Percentiles rank a stretch among this genome's conserved stretches.
Evolutionary conservation across 2,113 vertebrate genomes (phyloP).

Genomic region (Ifrita kowaldi): DNA sequence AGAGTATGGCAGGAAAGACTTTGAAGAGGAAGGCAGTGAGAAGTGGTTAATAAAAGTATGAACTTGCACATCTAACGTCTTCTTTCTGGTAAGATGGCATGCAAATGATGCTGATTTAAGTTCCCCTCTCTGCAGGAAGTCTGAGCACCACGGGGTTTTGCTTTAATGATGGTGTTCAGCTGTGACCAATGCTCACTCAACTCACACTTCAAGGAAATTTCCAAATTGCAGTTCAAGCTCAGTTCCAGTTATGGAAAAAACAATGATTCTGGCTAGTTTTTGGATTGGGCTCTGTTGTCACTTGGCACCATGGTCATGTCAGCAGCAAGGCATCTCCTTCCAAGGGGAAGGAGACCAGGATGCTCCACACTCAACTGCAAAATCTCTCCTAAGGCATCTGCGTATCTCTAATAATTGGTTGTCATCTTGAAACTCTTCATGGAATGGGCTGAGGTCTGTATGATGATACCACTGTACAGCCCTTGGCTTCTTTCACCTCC

Average conservation of each 20-base stretch:
- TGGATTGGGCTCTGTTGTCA: not conserved
- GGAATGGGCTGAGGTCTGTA: not conserved
- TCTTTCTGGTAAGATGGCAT: not conserved
- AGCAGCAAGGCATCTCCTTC: not conserved
- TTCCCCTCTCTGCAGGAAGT: not conserved
- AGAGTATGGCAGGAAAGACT: not conserved
- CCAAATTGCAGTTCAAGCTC: fast-evolving
- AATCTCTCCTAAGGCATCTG: not conserved
- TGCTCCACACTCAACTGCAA: not conserved
- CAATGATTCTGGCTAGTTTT: not conserved
- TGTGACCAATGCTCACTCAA: fast-evolving
- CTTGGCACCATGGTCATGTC: not conserved
- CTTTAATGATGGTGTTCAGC: not conserved
- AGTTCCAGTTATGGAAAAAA: not conserved
- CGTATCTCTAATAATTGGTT: not conserved
- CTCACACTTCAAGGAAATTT: not conserved
- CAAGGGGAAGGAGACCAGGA: not conserved
- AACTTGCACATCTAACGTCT: not conserved
- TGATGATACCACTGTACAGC: not conserved
- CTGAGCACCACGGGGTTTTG: not conserved
- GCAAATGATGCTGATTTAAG: not conserved
- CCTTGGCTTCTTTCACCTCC: no score
- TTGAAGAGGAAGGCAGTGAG: not conserved
- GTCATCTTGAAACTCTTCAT: not conserved
- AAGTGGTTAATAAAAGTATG: not conserved